These are phyloP conservation scores for Clarias batrachus DNA, from an alignment of 2,113 vertebrate genomes.

Conservation along the genomic window DNA sequence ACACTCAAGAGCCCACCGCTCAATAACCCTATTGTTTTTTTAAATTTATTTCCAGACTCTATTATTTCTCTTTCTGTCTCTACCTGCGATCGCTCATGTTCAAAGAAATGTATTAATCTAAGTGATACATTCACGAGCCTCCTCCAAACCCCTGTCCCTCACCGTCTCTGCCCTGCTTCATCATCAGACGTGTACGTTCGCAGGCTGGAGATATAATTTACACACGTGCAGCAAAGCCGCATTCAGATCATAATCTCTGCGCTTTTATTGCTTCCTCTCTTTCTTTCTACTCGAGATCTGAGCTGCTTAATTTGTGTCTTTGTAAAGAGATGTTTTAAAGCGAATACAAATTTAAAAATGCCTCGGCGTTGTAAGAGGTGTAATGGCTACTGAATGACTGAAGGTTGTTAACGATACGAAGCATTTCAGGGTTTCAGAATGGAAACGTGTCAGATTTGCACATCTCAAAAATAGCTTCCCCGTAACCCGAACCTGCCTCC, in stretches of 20 bases:
- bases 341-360: not conserved
- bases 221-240: conserved; percentile 53
- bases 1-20: conserved; percentile 42
- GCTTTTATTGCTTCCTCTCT: conserved; percentile 44
- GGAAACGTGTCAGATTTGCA: not conserved
- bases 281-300: conserved; percentile 50
- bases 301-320: conserved; percentile 52
- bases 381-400: conserved; percentile 6
- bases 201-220: conserved; percentile 60
- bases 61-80: conserved; percentile 34
- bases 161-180: conserved; percentile 66
- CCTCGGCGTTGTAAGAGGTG: not conserved
- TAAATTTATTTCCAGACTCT: conserved; percentile 40
- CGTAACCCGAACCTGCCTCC: not conserved
- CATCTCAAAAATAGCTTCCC: not conserved
- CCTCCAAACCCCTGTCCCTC: conserved; percentile 54
- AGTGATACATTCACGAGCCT: conserved; percentile 69
- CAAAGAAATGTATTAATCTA: conserved; percentile 73
- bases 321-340: conserved; percentile 32
- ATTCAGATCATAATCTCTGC: conserved; percentile 64
- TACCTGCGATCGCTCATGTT: conserved; percentile 59
- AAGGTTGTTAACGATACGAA: conserved; percentile 43
- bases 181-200: conserved; percentile 66
- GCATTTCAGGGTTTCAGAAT: conserved; percentile 11
- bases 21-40: conserved; percentile 68